These are phyloP conservation scores for Himalopsyche kuldschensis DNA, from an alignment of 2,888 invertebrate species.

Conservation along the genomic window DNA sequence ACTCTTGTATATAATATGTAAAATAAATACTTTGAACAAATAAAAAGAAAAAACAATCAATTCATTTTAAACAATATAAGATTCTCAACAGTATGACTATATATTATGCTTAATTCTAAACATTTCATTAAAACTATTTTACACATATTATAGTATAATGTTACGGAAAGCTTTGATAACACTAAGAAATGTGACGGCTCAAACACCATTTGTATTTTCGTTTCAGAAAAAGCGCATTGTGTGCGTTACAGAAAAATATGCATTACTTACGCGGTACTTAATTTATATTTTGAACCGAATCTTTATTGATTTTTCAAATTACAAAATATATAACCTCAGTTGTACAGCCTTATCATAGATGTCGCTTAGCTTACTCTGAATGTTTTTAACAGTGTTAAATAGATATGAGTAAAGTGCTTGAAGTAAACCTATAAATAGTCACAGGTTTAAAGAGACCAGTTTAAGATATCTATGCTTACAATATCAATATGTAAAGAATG, in stretches of 20 bases:
- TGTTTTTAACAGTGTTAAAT: background rate
- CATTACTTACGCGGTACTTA: background rate
- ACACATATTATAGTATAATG: constrained; percentile 15
- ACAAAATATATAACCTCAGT: background rate
- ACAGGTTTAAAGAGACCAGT: background rate
- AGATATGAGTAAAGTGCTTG: background rate
- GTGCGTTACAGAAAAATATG: constrained; percentile 1
- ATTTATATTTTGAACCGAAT: background rate
- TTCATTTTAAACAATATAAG: constrained; percentile 23
- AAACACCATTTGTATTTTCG: background rate
- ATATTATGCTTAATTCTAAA: constrained; percentile 5
- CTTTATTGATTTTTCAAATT: background rate
- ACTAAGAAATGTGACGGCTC: background rate
- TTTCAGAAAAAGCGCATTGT: background rate
- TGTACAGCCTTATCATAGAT: background rate
- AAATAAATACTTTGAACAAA: constrained; percentile 34
- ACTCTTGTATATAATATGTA: constrained; percentile 6
- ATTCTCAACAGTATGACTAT: constrained; percentile 34
- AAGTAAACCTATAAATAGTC: background rate
- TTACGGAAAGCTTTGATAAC: background rate
- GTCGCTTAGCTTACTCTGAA: background rate
- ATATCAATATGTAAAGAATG: background rate
- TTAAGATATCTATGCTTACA: background rate
- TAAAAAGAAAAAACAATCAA: constrained; percentile 22
- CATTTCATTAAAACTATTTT: constrained; percentile 11